A percentile compares a stretch with the other conserved stretches of the same genome.
These are phyloP conservation scores for Idaea dimidiata DNA, from an alignment of 2,888 invertebrate genomes.

Conservation along the genomic window DNA sequence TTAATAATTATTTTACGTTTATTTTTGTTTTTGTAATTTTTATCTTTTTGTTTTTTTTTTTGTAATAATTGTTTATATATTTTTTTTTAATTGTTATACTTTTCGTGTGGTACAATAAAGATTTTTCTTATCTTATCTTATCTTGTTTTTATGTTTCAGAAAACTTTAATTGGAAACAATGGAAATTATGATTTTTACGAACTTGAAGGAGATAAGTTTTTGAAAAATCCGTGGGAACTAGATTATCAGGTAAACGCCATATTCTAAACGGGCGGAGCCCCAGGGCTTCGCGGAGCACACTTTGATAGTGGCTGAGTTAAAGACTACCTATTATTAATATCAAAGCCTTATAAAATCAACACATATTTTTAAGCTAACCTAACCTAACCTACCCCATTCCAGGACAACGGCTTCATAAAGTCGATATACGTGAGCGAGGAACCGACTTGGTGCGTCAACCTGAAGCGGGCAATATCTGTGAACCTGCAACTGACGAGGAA, in stretches of 20 bases:
- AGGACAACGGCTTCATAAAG: slow-evolving; percentile 63
- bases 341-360: too few relatives aligned
- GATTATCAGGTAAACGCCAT: slow-evolving; percentile 67
- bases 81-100: too few relatives aligned
- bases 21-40: too few relatives aligned
- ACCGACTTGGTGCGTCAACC: slow-evolving; percentile 84
- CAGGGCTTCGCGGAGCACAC: too few relatives aligned
- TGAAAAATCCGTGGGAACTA: slow-evolving; percentile 62
- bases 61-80: slow-evolving; percentile 7
- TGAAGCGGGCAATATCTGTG: slow-evolving; percentile 84
- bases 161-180: slow-evolving; percentile 48
- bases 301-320: too few relatives aligned
- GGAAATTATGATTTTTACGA: slow-evolving; percentile 41
- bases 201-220: slow-evolving; percentile 41
- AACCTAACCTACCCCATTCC: slow-evolving; percentile 17
- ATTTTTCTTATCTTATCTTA: background rate
- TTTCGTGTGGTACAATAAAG: too few relatives aligned
- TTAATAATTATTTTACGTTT: too few relatives aligned
- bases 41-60: too few relatives aligned
- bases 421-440: slow-evolving; percentile 66
- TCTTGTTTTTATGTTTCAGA: slow-evolving; percentile 38
- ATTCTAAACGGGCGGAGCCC: too few relatives aligned
- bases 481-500: slow-evolving; percentile 81
- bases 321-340: too few relatives aligned
- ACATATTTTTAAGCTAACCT: too few relatives aligned